Evolutionary conservation across 1,140 invertebrate species (phyloP).

Genomic region (Bursaphelenchus mucronatus): DNA sequence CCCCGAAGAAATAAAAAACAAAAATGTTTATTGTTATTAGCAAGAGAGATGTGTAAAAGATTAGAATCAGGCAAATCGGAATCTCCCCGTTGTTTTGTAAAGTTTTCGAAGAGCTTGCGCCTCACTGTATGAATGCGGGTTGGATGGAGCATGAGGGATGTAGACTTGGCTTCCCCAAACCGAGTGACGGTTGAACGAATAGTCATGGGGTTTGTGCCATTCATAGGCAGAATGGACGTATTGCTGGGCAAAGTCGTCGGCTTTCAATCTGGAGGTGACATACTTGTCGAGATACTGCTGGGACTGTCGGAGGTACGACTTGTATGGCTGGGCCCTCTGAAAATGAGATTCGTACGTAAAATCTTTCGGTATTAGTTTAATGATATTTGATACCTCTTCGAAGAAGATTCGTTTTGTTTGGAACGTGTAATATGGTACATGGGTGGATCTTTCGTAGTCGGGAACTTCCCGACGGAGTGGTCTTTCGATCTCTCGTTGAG

Average conservation of each 20-base stretch:
- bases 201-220: conserved; percentile 59
- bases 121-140: conserved; percentile 54
- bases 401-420: conserved; percentile 60
- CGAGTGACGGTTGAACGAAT: conserved; percentile 58
- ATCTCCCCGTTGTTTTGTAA: conserved; percentile 58
- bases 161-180: conserved; percentile 51
- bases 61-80: conserved; percentile 47
- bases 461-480: conserved; percentile 26
- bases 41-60: too few relatives aligned
- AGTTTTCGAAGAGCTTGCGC: conserved; percentile 51
- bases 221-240: conserved; percentile 56
- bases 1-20: too few relatives aligned
- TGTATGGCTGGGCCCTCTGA: conserved; percentile 48
- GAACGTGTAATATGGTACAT: conserved; percentile 59
- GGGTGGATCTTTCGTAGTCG: conserved; percentile 26
- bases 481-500: conserved; percentile 44
- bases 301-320: conserved; percentile 56
- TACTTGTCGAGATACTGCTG: conserved; percentile 58
- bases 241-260: conserved; percentile 58
- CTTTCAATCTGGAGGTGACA: conserved; percentile 50
- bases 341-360: conserved; percentile 21
- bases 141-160: conserved; percentile 51
- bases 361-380: not conserved
- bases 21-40: too few relatives aligned
- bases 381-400: conserved; percentile 43